Percentiles rank a stretch among this genome's conserved stretches.
phyloP scores from a whole-genome alignment of 2,888 invertebrate genomes.

The Dynastes hyllus region DNA sequence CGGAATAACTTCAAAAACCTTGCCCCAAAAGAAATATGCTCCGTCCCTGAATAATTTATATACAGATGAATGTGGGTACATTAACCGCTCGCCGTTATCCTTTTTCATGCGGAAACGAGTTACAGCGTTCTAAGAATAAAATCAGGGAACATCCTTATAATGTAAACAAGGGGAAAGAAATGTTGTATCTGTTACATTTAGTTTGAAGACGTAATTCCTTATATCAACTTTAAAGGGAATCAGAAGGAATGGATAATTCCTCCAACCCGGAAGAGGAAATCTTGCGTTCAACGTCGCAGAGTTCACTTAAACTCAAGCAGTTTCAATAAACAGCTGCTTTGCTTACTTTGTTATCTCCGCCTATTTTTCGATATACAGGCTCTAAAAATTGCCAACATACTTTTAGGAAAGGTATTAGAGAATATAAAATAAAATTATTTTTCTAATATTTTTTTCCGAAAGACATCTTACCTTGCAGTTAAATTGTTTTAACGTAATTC shows the following conservation, averaged over 20 bases:
- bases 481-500: no score
- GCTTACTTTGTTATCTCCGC: constrained; percentile 1
- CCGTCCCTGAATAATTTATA: neutral
- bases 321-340: constrained; percentile 56
- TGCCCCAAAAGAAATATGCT: neutral
- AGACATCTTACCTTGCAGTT: no score
- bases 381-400: no score
- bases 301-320: constrained; percentile 56
- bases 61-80: constrained; percentile 32
- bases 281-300: constrained; percentile 55
- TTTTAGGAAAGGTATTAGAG: no score
- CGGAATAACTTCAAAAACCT: neutral
- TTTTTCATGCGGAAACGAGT: constrained; percentile 39
- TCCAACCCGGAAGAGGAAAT: constrained; percentile 57
- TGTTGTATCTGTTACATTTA: constrained; percentile 45
- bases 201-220: constrained; percentile 46
- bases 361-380: neutral
- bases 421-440: no score
- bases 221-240: constrained; percentile 58
- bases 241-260: constrained; percentile 58
- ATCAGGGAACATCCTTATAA: constrained; percentile 30
- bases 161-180: constrained; percentile 45
- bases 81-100: constrained; percentile 33
- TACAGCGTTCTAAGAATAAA: constrained; percentile 28
- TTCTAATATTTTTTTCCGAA: no score